phyloP scores from a whole-genome alignment of 2,888 invertebrate species.

The Ligdia adustata region DNA sequence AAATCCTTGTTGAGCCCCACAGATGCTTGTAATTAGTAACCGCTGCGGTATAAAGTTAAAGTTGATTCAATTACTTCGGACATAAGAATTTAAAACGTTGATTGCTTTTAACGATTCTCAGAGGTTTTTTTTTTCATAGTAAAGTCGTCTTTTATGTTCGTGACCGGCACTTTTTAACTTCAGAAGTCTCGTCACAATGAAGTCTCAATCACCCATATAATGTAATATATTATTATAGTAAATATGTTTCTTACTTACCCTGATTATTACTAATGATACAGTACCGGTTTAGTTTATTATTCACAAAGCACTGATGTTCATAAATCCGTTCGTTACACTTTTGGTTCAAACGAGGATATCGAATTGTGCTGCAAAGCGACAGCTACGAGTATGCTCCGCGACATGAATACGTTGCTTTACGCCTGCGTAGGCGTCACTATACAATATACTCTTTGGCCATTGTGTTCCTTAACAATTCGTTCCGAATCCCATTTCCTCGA shows the following conservation, averaged over 20 bases:
- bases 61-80: conserved; percentile 27
- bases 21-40: conserved; percentile 38
- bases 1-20: conserved; percentile 39
- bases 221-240: too few relatives aligned
- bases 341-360: conserved; percentile 54
- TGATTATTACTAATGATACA: too few relatives aligned
- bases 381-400: conserved; percentile 38
- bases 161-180: too few relatives aligned
- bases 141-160: too few relatives aligned
- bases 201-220: too few relatives aligned
- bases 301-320: too few relatives aligned
- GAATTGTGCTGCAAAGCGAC: conserved; percentile 45
- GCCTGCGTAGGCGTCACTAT: conserved; percentile 57
- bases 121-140: conserved; percentile 9
- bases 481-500: conserved; percentile 38
- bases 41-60: conserved; percentile 33
- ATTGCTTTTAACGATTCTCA: conserved; percentile 26
- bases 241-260: too few relatives aligned
- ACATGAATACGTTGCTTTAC: conserved; percentile 42
- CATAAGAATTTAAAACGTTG: conserved; percentile 15
- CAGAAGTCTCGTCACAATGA: too few relatives aligned
- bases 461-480: conserved; percentile 57
- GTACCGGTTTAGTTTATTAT: too few relatives aligned
- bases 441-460: conserved; percentile 48
- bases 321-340: conserved; percentile 50